These are phyloP conservation scores for Ptychoptera albimana DNA, from an alignment of 2,888 invertebrate genomes.

Conservation along the genomic window DNA sequence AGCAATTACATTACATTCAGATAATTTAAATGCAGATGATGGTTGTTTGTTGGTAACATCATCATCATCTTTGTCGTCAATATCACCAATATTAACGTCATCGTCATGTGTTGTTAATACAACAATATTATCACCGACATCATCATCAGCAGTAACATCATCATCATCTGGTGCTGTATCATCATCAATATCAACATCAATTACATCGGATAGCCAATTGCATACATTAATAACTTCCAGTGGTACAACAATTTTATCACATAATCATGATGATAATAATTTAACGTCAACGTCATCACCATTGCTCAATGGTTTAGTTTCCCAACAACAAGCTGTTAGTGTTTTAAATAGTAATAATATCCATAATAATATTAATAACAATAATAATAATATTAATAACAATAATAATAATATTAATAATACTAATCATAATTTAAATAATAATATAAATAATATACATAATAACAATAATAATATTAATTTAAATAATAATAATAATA, in stretches of 20 bases:
- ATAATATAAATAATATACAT: too few species aligned
- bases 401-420: neutral
- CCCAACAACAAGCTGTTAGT: neutral
- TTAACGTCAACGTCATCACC: neutral
- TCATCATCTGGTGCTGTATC: slow-evolving; percentile 5
- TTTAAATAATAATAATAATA: too few species aligned
- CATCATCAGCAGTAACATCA: slow-evolving; percentile 5
- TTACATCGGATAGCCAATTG: too few species aligned
- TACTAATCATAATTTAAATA: too few species aligned
- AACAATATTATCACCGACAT: neutral
- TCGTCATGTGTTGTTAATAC: neutral
- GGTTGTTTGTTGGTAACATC: slow-evolving; percentile 6
- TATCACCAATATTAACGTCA: neutral
- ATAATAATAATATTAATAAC: slow-evolving; percentile 2
- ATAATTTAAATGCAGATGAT: slow-evolving; percentile 2
- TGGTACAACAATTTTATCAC: neutral
- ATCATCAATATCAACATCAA: neutral
- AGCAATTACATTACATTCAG: neutral
- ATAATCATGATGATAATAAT: slow-evolving; percentile 1
- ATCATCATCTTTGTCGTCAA: slow-evolving; percentile 9
- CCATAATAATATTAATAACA: slow-evolving; percentile 4
- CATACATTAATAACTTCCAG: neutral
- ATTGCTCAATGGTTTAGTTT: slow-evolving; percentile 1
- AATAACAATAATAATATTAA: too few species aligned
- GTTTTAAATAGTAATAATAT: neutral